Conservation (phyloP, 2,888 invertebrate species). For the Drosophila acutilabella region DNA sequence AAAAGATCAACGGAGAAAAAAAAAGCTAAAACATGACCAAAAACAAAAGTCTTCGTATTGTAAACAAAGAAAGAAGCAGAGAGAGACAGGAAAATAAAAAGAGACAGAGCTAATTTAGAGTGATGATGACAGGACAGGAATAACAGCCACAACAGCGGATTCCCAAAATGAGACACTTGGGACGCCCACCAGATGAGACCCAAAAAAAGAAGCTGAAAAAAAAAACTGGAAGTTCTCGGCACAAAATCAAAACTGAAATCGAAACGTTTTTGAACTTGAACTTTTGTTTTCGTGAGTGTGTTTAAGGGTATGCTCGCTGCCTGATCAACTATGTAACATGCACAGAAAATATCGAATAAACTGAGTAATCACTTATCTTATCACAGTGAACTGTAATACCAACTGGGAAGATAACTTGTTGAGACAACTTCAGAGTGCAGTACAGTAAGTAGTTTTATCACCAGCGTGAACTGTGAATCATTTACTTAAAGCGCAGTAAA, state of each 20-base stretch:
- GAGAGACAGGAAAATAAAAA: neutral
- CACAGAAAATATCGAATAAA: neutral
- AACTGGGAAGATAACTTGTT: neutral
- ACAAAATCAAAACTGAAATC: constrained; percentile 39
- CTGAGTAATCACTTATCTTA: neutral
- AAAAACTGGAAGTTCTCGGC: neutral
- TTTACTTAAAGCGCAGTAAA: no score
- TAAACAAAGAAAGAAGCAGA: constrained; percentile 8
- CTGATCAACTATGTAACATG: neutral
- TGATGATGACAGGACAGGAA: constrained; percentile 4
- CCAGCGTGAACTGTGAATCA: no score
- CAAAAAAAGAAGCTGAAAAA: neutral
- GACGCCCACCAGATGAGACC: constrained; percentile 46
- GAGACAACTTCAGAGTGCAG: no score
- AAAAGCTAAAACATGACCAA: constrained; percentile 30
- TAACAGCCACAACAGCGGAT: constrained; percentile 1
- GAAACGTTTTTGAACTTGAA: constrained; percentile 72
- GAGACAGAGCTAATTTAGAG: neutral
- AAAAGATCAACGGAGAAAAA: constrained; percentile 14
- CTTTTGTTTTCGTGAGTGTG: constrained; percentile 26
- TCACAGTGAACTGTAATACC: neutral
- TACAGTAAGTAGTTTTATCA: no score
- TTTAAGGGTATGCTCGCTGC: neutral
- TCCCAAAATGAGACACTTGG: constrained; percentile 49
- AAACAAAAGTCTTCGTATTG: constrained; percentile 32